Evolutionary conservation across 1,140 invertebrate genomes (phyloP).

Genomic region (Drosophila guanche): DNA sequence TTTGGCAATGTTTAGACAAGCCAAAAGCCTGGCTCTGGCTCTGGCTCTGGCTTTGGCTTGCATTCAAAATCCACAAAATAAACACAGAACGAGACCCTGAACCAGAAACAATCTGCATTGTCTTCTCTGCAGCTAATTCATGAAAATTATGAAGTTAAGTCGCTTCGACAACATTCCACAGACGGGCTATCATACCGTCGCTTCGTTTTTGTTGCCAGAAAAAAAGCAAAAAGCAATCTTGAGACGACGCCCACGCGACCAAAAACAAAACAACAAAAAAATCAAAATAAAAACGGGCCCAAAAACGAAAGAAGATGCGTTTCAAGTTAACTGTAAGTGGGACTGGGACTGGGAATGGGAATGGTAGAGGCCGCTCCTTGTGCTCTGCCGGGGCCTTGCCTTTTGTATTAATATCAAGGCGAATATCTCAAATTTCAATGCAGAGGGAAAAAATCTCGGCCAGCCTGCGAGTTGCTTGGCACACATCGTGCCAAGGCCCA

Average conservation of each 20-base stretch:
- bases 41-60: not conserved
- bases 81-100: not conserved
- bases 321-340: slow-evolving; percentile 60
- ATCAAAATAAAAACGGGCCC: slow-evolving; percentile 17
- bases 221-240: slow-evolving; percentile 52
- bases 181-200: slow-evolving; percentile 27
- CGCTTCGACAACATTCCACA: slow-evolving; percentile 55
- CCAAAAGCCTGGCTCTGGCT: not conserved
- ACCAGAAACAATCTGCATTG: slow-evolving; percentile 8
- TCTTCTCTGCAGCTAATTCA: slow-evolving; percentile 51
- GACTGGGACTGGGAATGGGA: slow-evolving; percentile 18
- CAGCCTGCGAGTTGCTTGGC: slow-evolving; percentile 52
- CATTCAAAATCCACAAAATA: slow-evolving; percentile 25
- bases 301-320: slow-evolving; percentile 56
- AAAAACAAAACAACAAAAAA: slow-evolving; percentile 33
- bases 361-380: slow-evolving; percentile 50
- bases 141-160: slow-evolving; percentile 56
- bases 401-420: slow-evolving; percentile 76
- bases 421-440: slow-evolving; percentile 80
- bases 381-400: slow-evolving; percentile 47
- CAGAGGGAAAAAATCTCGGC: slow-evolving; percentile 50
- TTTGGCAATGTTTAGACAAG: slow-evolving; percentile 1
- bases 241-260: slow-evolving; percentile 70
- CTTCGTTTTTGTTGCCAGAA: slow-evolving; percentile 10
- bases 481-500: slow-evolving; percentile 67